These are phyloP conservation scores for Caenorhabditis parvicauda DNA, from an alignment of 2,888 invertebrate genomes.

Conservation along the genomic window DNA sequence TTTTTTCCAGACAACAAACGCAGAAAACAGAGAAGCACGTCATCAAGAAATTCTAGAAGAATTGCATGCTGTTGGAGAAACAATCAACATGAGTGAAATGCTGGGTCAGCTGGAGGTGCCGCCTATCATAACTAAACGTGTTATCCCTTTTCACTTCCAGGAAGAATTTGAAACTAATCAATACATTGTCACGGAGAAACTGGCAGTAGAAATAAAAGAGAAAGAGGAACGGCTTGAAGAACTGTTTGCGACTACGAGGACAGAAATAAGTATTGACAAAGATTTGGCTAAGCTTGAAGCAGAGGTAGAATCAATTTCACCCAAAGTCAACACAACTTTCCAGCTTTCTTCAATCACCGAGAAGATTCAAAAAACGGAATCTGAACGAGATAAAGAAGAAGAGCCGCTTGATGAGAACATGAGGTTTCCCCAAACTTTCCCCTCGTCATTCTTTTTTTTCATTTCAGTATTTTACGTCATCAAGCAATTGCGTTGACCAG, in stretches of 20 bases:
- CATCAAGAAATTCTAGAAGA: conserved; percentile 74
- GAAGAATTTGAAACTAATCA: conserved; percentile 77
- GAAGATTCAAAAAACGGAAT: conserved; percentile 73
- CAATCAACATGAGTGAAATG: conserved; percentile 72
- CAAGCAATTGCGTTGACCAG: conserved; percentile 73
- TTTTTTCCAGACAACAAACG: conserved; percentile 27
- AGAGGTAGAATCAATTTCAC: conserved; percentile 69
- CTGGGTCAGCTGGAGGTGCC: conserved; percentile 72
- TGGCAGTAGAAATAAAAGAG: conserved; percentile 74
- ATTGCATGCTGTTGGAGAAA: conserved; percentile 68
- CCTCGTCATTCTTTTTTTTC: conserved; percentile 2
- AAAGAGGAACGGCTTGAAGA: conserved; percentile 73
- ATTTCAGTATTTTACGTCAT: conserved; percentile 76
- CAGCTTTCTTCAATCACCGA: background rate
- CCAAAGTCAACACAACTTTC: conserved; percentile 1
- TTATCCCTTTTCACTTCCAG: conserved; percentile 18
- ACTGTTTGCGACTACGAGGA: conserved; percentile 72
- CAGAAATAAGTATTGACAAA: conserved; percentile 72
- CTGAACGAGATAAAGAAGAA: conserved; percentile 72
- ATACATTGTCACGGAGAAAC: conserved; percentile 77
- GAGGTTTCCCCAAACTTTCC: conserved; percentile 19
- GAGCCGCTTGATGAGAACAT: conserved; percentile 39
- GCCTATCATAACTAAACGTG: background rate
- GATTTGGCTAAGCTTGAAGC: conserved; percentile 72
- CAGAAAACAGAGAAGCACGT: conserved; percentile 24